phyloP scores from a whole-genome alignment of 2,113 vertebrate genomes.

The Onychostoma macrolepis region DNA sequence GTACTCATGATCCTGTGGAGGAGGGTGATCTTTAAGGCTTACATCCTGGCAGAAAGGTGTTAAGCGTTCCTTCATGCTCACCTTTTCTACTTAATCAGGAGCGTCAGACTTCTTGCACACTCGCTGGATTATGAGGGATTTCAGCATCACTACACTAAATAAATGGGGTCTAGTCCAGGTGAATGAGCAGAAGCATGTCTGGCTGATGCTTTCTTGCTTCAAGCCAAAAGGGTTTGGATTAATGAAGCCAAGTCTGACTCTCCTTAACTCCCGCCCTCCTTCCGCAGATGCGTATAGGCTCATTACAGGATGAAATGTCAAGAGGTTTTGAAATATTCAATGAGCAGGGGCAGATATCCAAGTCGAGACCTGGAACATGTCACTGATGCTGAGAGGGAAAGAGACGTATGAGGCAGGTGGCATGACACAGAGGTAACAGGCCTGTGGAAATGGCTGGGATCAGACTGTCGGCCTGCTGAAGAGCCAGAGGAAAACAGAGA shows the following conservation, averaged over 20 bases:
- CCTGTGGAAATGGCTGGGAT: neutral
- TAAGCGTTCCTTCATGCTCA: constrained; percentile 37
- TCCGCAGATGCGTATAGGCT: constrained; percentile 55
- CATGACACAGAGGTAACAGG: constrained; percentile 2
- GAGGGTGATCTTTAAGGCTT: constrained; percentile 27
- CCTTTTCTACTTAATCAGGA: constrained; percentile 39
- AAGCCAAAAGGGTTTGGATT: constrained; percentile 52
- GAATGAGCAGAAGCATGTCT: constrained; percentile 33
- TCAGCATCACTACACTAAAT: constrained; percentile 27
- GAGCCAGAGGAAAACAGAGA: neutral
- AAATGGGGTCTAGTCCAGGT: constrained; percentile 42
- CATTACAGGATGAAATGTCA: constrained; percentile 67
- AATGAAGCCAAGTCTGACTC: constrained; percentile 55
- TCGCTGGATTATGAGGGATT: constrained; percentile 54
- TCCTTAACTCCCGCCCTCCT: constrained; percentile 37
- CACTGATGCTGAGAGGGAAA: constrained; percentile 38
- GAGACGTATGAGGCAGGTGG: constrained; percentile 15
- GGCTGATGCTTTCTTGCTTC: constrained; percentile 41
- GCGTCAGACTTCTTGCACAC: constrained; percentile 40
- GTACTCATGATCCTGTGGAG: neutral
- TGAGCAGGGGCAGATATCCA: constrained; percentile 64
- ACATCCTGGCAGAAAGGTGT: constrained; percentile 32
- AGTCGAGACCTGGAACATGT: constrained; percentile 56
- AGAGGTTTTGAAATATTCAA: constrained; percentile 69
- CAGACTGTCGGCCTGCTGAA: constrained; percentile 13